Evolutionary conservation across 2,888 invertebrate genomes (phyloP).

Genomic region (Nysson spinosus): DNA sequence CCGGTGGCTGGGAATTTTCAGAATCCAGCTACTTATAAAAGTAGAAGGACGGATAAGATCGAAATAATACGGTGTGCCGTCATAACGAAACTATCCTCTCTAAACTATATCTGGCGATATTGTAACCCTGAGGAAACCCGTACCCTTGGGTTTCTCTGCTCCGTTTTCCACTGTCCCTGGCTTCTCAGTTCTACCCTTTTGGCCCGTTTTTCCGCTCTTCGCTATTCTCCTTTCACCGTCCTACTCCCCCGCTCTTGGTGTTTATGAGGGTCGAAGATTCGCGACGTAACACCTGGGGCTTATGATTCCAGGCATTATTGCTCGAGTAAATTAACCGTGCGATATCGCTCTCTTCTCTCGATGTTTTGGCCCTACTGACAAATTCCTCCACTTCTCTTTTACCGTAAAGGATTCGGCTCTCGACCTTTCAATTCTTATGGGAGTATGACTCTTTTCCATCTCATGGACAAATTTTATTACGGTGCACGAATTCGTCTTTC

Average conservation of each 20-base stretch:
- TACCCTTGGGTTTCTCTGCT: constrained; percentile 37
- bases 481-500: no score
- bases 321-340: constrained; percentile 69
- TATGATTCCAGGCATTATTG: constrained; percentile 70
- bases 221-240: constrained; percentile 33
- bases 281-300: constrained; percentile 70
- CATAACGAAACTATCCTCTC: constrained; percentile 37
- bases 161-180: not conserved
- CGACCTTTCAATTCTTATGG: no score
- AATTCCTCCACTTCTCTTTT: no score
- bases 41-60: constrained; percentile 20
- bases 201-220: constrained; percentile 6
- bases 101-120: constrained; percentile 53
- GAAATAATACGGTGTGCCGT: constrained; percentile 27
- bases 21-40: constrained; percentile 24
- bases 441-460: no score
- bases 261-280: constrained; percentile 72
- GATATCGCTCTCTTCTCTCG: constrained; percentile 60
- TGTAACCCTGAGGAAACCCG: constrained; percentile 50
- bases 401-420: no score
- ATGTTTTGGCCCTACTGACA: constrained; percentile 33
- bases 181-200: not conserved
- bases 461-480: no score
- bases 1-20: not conserved
- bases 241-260: constrained; percentile 48